A percentile compares a stretch with the other conserved stretches of the same genome.
Conservation (phyloP, 2,113 vertebrate species). For the Sphyrna mokarran region DNA sequence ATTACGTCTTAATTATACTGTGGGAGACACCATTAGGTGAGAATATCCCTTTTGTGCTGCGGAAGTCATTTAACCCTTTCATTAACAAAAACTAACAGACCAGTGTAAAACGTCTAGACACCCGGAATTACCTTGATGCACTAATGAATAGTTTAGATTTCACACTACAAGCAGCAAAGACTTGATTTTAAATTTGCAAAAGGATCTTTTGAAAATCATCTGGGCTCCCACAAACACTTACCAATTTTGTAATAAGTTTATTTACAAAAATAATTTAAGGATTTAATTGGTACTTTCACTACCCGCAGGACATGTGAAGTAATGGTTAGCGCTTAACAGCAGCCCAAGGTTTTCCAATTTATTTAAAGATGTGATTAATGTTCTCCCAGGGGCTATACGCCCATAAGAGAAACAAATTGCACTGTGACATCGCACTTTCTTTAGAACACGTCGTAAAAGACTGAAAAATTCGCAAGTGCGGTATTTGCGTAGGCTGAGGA, state of each 20-base stretch:
- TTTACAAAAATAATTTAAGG: constrained; percentile 34
- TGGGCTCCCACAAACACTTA: constrained; percentile 18
- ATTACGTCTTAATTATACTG: background rate
- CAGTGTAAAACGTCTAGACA: background rate
- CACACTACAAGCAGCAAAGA: background rate
- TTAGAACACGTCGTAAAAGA: background rate
- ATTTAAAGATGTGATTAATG: constrained; percentile 7
- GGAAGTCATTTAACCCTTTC: background rate
- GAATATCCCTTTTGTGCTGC: background rate
- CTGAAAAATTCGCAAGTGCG: background rate
- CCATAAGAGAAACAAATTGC: background rate
- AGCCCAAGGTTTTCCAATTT: constrained; percentile 7
- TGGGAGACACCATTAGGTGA: background rate
- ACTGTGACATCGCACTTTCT: background rate
- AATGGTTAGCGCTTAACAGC: background rate
- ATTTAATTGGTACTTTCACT: constrained; percentile 31
- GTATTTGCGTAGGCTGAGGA: background rate
- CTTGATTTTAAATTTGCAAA: background rate
- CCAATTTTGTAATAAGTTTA: constrained; percentile 32
- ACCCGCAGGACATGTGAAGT: constrained; percentile 14
- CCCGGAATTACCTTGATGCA: background rate
- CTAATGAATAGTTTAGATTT: constrained; percentile 20
- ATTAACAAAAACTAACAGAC: background rate
- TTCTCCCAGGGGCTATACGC: background rate
- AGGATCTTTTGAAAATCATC: constrained; percentile 13